phyloP scores from a whole-genome alignment of 64 coral and sea anemone genomes.

The Pocillopora verrucosa region DNA sequence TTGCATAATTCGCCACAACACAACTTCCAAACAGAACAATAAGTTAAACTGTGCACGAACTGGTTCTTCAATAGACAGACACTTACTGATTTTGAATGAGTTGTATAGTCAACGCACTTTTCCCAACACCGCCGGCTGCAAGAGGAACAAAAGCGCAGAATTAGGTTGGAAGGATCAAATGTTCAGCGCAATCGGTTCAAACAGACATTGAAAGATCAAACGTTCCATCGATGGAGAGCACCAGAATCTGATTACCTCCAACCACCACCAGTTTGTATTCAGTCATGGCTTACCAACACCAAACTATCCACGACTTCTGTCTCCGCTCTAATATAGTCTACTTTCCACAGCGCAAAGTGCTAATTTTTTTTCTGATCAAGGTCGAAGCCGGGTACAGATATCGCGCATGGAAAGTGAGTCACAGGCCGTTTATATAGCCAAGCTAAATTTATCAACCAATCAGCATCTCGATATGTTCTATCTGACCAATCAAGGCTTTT shows the following conservation, averaged over 20 bases:
- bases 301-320: background rate
- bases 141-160: slow-evolving; percentile 6
- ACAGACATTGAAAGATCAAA: background rate
- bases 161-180: background rate
- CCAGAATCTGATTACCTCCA: slow-evolving; percentile 64
- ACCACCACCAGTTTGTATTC: slow-evolving; percentile 99
- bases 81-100: slow-evolving; percentile 99
- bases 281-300: slow-evolving; percentile 76
- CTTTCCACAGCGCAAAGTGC: slow-evolving; percentile 46
- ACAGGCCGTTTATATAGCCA: slow-evolving; percentile 47
- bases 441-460: slow-evolving; percentile 99
- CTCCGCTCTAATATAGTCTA: slow-evolving; percentile 18
- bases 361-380: slow-evolving; percentile 53
- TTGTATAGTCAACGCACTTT: slow-evolving; percentile 96
- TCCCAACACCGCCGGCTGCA: slow-evolving; percentile 97
- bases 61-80: background rate
- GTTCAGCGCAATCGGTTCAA: background rate
- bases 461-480: slow-evolving; percentile 40
- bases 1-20: background rate
- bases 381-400: slow-evolving; percentile 52
- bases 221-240: background rate
- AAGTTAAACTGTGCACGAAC: background rate
- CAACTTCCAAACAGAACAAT: background rate
- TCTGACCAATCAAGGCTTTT: slow-evolving; percentile 40
- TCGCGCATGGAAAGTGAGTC: slow-evolving; percentile 54